A percentile compares a stretch with the other conserved stretches of the same genome.
Evolutionary conservation across 2,797 vertebrate genomes (phyloP).

Genomic region (Bradypodion ventrale): DNA sequence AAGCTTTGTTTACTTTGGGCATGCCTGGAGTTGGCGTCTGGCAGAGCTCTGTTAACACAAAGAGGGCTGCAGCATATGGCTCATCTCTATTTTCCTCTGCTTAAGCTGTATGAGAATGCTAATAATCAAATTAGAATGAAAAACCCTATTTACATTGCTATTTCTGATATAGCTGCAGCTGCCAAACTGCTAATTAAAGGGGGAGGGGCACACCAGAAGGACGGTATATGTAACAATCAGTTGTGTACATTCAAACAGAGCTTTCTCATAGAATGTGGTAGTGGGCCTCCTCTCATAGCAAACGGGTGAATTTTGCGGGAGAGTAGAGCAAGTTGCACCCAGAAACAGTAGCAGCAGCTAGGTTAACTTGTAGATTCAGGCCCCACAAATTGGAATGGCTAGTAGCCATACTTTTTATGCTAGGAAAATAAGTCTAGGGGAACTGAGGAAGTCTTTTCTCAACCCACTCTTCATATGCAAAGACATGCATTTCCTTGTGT

Average conservation of each 20-base stretch:
- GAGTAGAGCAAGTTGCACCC: too few species aligned
- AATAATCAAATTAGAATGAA: neutral
- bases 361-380: too few species aligned
- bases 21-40: neutral
- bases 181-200: neutral
- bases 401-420: too few species aligned
- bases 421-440: too few species aligned
- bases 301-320: neutral
- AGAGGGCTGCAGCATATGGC: neutral
- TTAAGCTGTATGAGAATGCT: neutral
- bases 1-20: neutral
- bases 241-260: neutral
- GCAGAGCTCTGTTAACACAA: too few species aligned
- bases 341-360: too few species aligned
- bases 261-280: neutral
- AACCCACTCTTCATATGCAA: too few species aligned
- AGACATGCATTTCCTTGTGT: too few species aligned
- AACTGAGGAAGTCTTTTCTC: too few species aligned
- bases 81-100: neutral
- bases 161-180: neutral
- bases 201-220: neutral
- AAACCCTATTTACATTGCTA: neutral
- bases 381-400: too few species aligned
- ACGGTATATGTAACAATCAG: neutral
- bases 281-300: neutral